phyloP scores from a whole-genome alignment of 30 jellyfish, hydroid and myxozoan species.

The Sanderia malayensis region DNA sequence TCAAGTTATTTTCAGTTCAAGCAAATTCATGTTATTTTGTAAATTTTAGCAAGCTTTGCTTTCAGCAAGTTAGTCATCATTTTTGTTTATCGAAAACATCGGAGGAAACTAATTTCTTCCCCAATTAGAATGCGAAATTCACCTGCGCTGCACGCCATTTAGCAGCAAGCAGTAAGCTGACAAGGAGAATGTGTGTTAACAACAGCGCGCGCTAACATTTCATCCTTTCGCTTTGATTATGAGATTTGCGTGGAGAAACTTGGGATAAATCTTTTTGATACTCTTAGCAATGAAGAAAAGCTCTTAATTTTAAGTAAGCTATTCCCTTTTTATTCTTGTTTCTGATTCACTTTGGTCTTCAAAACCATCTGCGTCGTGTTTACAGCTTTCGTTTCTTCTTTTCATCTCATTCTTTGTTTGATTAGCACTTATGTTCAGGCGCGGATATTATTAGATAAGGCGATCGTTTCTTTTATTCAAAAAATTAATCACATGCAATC shows the following conservation, averaged over 20 bases:
- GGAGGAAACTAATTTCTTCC: too few relatives aligned
- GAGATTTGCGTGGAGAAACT: background rate
- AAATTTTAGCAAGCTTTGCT: too few relatives aligned
- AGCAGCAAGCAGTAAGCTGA: too few relatives aligned
- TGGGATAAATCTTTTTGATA: background rate
- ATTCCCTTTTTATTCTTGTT: background rate
- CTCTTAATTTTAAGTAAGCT: slow-evolving; percentile 5
- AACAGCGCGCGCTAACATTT: too few relatives aligned
- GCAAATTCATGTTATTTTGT: too few relatives aligned
- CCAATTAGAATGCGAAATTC: too few relatives aligned
- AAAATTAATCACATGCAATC: background rate
- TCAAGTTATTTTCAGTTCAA: too few relatives aligned
- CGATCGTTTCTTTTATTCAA: background rate
- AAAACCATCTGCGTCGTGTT: slow-evolving; percentile 4
- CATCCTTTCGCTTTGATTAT: background rate
- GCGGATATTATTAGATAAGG: slow-evolving; percentile 8
- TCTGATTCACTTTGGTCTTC: background rate
- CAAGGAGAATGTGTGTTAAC: too few relatives aligned
- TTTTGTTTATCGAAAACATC: too few relatives aligned
- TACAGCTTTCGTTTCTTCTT: background rate
- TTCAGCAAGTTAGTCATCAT: too few relatives aligned
- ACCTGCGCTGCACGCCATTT: too few relatives aligned
- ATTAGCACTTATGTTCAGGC: slow-evolving; percentile 24
- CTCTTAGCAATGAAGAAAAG: background rate
- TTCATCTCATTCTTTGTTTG: slow-evolving; percentile 24